These are phyloP conservation scores for Indicator maculatus DNA, from an alignment of 2,113 vertebrate species.

Conservation along the genomic window DNA sequence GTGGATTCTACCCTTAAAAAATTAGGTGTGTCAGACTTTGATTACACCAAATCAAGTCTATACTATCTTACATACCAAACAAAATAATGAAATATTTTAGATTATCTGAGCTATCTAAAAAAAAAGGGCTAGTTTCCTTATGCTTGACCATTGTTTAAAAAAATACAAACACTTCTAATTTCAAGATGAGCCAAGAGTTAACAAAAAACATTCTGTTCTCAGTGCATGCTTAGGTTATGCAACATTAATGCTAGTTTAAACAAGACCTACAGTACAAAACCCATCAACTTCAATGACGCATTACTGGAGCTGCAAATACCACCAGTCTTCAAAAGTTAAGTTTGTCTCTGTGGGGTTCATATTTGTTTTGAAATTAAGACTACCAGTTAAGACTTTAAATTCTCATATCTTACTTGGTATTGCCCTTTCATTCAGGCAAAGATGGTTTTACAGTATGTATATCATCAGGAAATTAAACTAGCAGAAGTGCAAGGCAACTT, in stretches of 20 bases:
- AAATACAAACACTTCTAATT: not conserved
- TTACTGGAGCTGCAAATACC: not conserved
- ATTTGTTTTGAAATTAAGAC: not conserved
- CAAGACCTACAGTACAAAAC: not conserved
- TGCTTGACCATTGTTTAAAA: not conserved
- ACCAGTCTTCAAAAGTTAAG: not conserved
- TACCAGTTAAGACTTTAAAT: not conserved
- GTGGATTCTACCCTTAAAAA: not conserved
- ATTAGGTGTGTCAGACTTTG: not conserved
- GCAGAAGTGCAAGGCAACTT: constrained; percentile 57
- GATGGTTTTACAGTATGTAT: not conserved
- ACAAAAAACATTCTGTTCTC: not conserved
- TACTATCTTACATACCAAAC: not conserved
- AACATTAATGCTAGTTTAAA: not conserved
- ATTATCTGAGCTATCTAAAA: not conserved
- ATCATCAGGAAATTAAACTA: constrained; percentile 48
- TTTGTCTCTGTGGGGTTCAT: not conserved
- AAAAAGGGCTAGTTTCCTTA: not conserved
- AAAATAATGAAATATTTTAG: not conserved
- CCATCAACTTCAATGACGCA: not conserved
- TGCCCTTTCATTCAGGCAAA: not conserved
- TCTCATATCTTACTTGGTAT: not conserved
- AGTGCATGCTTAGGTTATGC: not conserved
- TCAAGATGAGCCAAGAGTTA: not conserved
- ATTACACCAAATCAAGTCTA: not conserved